Conservation (phyloP, 2,888 invertebrate genomes). For the Phlogophora meticulosa region DNA sequence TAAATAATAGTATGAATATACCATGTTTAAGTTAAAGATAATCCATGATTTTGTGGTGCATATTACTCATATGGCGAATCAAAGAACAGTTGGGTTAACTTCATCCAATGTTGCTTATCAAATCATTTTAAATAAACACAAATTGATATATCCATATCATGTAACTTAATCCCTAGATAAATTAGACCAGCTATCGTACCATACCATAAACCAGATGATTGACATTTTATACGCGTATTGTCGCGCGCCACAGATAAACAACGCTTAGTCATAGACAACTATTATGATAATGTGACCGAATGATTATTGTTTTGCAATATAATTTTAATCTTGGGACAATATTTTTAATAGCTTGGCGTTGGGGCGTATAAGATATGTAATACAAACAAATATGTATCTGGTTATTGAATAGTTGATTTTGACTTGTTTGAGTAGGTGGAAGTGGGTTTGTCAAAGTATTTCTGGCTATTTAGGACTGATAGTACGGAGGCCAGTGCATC, state of each 20-base stretch:
- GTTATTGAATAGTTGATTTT: constrained; percentile 27
- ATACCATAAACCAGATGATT: constrained; percentile 59
- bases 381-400: neutral
- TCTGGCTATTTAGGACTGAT: neutral
- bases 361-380: constrained; percentile 8
- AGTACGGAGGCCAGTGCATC: too few relatives aligned
- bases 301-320: constrained; percentile 55
- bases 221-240: constrained; percentile 53
- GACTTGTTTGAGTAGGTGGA: constrained; percentile 10
- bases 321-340: constrained; percentile 37
- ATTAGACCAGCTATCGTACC: constrained; percentile 20
- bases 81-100: neutral
- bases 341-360: constrained; percentile 48
- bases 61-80: neutral
- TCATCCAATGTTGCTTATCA: neutral
- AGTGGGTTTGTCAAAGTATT: constrained; percentile 3
- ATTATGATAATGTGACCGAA: constrained; percentile 56
- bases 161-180: constrained; percentile 46
- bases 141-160: constrained; percentile 1
- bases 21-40: neutral
- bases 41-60: too few relatives aligned
- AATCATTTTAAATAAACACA: neutral
- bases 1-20: neutral
- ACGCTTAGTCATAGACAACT: constrained; percentile 58
- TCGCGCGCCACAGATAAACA: constrained; percentile 55